These are phyloP conservation scores for Rhineura floridana DNA, from an alignment of 2,113 vertebrate genomes.

Conservation along the genomic window DNA sequence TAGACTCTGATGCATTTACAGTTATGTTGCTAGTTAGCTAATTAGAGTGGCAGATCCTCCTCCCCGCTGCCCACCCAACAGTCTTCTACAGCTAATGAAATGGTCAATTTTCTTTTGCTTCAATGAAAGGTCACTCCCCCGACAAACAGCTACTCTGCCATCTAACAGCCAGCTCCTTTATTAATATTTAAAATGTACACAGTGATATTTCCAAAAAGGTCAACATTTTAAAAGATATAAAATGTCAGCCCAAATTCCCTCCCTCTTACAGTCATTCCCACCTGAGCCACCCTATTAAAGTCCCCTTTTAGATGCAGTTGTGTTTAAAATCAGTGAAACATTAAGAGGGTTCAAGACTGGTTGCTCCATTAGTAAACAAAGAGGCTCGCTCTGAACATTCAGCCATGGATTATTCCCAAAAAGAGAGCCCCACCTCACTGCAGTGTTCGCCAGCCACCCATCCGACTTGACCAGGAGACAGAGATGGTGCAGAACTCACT, in stretches of 20 bases:
- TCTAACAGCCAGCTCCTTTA: conserved; percentile 81
- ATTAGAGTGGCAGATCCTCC: conserved; percentile 62
- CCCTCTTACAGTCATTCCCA: conserved; percentile 19
- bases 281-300: conserved; percentile 35
- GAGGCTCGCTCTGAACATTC: neutral
- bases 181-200: conserved; percentile 97
- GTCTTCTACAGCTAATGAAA: conserved; percentile 77
- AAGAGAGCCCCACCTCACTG: neutral
- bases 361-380: neutral
- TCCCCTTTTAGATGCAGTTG: conserved; percentile 46
- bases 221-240: conserved; percentile 84
- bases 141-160: conserved; percentile 74
- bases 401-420: neutral
- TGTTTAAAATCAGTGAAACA: conserved; percentile 60
- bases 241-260: conserved; percentile 78
- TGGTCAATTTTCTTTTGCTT: conserved; percentile 81
- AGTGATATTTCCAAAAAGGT: conserved; percentile 96
- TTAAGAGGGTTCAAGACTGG: conserved; percentile 6
- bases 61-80: conserved; percentile 58
- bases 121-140: conserved; percentile 80
- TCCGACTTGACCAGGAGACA: too few relatives aligned
- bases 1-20: conserved; percentile 50
- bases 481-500: too few relatives aligned
- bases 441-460: too few relatives aligned
- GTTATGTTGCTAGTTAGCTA: conserved; percentile 57